Evolutionary conservation across 2,888 invertebrate species (phyloP), one percentile per base, ranked within the genome.

Genomic region (Gibbula magus): DNA sequence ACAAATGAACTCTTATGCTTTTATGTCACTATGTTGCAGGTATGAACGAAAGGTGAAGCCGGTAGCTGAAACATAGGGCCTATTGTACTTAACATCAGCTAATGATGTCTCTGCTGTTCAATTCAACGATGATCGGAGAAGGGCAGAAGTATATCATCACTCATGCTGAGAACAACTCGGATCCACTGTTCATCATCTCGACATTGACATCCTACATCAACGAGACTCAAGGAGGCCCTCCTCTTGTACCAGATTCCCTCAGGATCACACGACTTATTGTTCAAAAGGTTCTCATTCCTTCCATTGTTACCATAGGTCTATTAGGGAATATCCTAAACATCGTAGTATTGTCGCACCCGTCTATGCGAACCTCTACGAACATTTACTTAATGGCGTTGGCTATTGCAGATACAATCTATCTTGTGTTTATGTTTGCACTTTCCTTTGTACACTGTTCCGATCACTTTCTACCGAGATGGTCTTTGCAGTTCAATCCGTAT

Each of bases 351-450:
- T 86, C 89, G 4, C 88, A 91, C 39, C 89, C 89, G 1, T 88
- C 89, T 77, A 92, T 93, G 92, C 83, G 88, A 45, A 88, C 87
- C n/a, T 92, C 92, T 0, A 93, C 92, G 8, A 93, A 93, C 81
- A 87, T 89, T 81, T 96, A 96, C 92, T 93, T 96, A 85, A 95
- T 96, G 78, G 96, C 95, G 0, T 92, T 96, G 85, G 96, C 96
- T 67, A 94, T 95, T 81, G 95, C 95, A 79, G 96, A 96, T 89
- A 94, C 96, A 81, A 93, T 96, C 80, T 96, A 96, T 92, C 93
- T 96, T 80, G 92, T 95, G 74, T 95, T 95, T 90, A 94, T 94
- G 61, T 94, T 96, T 86, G 92, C 95, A 54, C 93, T 96, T 79
- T 95, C 95, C 0, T 93, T 95, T 79, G 93, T 96, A 0, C 85